Base-by-base conservation (phyloP, 2,113 vertebrate species). In the Brachypodius melanocephalos region DNA sequence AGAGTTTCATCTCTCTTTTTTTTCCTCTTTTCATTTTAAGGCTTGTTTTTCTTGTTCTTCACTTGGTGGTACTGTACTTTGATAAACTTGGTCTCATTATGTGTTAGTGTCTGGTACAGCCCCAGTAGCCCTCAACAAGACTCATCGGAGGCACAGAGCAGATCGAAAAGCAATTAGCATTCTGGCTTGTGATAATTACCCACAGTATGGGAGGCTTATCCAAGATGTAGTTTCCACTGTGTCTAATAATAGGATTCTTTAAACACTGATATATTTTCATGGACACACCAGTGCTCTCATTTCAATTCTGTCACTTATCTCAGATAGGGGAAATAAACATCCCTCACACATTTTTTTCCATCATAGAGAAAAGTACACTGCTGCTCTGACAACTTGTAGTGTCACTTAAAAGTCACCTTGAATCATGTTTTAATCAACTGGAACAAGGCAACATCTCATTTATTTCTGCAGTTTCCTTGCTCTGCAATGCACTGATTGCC, bases 91-190 rank as follows among this genome's bases (percentile, higher is more conserved):
- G 34, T 89, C 73, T 97, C 95, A 87, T 97, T 97, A 97, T 95
- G 62, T 63, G 96, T 74, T 93, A 92, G 92, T 83, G 71, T 78
- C 88, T 95, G 58, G 61, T 84, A 36, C 28, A 92, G 80, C 79
- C 88, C 88, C 89, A 65, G 81, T 55, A 93, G 94, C 68, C 80
- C 90, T 97, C 97, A 95, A 89, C 58, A 96, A 97, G 96, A 67
- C 91, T 96, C 97, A 79, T 17, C 68, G 88, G 96, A 97, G 96
- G 85, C 84, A 97, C 72, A 96, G 94, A 91, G 88, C 89, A 66
- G 97, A 97, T 98, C 57, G 88, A 98, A 98, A 98, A 97, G 96
- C 98, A 98, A 98, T 98, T 98, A 98, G 97, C 97, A 97, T 97
- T 97, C 95, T 96, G 91, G 92, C 92, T 97, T 96, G 95, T 96